A percentile compares a stretch with the other conserved stretches of the same genome.
phyloP scores from a whole-genome alignment of 2,113 vertebrate species.

The Athene cunicularia region DNA sequence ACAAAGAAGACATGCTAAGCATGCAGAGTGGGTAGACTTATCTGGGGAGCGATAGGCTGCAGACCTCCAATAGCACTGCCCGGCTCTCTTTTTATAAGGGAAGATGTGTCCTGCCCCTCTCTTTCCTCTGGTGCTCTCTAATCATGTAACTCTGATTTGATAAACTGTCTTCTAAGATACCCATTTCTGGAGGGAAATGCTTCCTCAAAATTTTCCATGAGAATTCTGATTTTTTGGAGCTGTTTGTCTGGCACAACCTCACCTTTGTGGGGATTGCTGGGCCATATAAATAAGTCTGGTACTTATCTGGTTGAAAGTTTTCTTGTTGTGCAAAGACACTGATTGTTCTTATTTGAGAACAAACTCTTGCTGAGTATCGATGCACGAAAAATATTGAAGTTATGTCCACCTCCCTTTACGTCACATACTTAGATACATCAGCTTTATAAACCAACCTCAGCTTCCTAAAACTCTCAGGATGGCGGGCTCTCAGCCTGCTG shows the following conservation, averaged over 20 bases:
- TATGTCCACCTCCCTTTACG: neutral
- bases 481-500: neutral
- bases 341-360: neutral
- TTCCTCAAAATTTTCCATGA: neutral
- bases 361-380: neutral
- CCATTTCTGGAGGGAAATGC: neutral
- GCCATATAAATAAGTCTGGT: neutral
- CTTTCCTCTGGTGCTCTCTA: neutral
- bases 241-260: neutral
- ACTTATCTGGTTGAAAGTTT: neutral
- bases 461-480: neutral
- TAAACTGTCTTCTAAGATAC: neutral
- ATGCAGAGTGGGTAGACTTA: neutral
- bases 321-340: neutral
- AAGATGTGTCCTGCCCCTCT: neutral
- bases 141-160: neutral
- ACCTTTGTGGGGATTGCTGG: too few species aligned
- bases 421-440: accelerated
- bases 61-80: neutral
- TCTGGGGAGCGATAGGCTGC: neutral
- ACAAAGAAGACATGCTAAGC: neutral
- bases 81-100: neutral
- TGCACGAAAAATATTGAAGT: neutral
- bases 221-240: neutral
- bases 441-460: neutral